These are phyloP conservation scores for Rhinogobio ventralis DNA, from an alignment of 2,797 vertebrate species.

Conservation along the genomic window DNA sequence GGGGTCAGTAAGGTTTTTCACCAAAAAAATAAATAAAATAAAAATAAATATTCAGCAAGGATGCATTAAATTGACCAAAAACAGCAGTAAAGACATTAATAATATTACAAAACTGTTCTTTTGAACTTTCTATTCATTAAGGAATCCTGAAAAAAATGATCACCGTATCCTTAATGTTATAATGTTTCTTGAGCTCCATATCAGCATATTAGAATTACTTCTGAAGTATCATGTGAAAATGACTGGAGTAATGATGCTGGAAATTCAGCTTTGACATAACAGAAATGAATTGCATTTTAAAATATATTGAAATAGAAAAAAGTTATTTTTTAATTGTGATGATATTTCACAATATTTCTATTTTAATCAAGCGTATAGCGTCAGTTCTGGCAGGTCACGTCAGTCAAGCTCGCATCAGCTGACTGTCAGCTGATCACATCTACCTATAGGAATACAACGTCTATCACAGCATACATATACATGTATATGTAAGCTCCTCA, in stretches of 20 bases:
- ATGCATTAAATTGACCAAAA: background rate
- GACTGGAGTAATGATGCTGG: background rate
- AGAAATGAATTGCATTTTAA: background rate
- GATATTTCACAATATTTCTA: background rate
- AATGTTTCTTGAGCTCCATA: background rate
- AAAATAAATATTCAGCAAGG: background rate
- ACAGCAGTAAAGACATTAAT: background rate
- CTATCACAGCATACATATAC: no score
- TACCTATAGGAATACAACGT: no score
- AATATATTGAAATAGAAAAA: background rate
- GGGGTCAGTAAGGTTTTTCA: background rate
- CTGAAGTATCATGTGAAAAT: background rate
- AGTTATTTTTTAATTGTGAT: background rate
- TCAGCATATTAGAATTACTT: background rate
- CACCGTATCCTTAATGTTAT: background rate
- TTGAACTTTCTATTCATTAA: background rate
- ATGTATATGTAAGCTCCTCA: no score
- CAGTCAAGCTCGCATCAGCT: no score
- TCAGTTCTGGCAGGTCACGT: no score
- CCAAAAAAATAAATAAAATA: background rate
- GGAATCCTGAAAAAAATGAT: background rate
- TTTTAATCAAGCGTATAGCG: no score
- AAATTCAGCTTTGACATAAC: background rate
- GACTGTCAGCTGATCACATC: no score
- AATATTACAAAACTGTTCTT: background rate